phyloP scores from a whole-genome alignment of 30 jellyfish, hydroid and myxozoan genomes.

The Pelagia noctiluca region DNA sequence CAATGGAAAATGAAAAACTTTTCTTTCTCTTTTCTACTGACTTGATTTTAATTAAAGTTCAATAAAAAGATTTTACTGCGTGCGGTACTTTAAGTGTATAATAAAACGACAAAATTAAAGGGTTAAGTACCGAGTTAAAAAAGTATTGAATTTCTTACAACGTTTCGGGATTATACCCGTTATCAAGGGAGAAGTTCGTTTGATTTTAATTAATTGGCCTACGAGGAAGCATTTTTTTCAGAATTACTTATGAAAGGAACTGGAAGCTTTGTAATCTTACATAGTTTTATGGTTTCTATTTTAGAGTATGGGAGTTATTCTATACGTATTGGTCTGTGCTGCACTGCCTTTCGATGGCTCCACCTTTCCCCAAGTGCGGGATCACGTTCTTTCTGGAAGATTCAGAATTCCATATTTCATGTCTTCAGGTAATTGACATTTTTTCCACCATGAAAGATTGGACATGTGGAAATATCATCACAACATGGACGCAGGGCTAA shows the following conservation, averaged over 20 bases:
- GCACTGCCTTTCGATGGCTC: conserved; percentile 99
- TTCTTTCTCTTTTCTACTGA: no score
- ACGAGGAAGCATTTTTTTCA: neutral
- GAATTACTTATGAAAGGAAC: neutral
- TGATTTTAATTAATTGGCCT: no score
- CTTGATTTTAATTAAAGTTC: no score
- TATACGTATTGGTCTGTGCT: conserved; percentile 96
- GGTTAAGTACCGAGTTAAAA: neutral
- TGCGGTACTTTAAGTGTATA: no score
- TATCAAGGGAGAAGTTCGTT: neutral
- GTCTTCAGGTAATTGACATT: conserved; percentile 85
- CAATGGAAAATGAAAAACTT: no score
- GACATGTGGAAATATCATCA: neutral
- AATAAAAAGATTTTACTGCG: no score
- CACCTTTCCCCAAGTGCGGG: conserved; percentile 87
- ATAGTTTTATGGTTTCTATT: neutral
- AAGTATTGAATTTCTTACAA: neutral
- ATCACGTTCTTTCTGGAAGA: conserved; percentile 94
- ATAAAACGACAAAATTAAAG: neutral
- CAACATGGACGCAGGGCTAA: neutral
- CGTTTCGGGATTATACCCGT: neutral
- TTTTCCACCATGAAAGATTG: neutral
- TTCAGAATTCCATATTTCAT: conserved; percentile 94
- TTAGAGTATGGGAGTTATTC: conserved; percentile 97
- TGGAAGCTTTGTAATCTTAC: no score